A percentile compares a stretch with the other conserved stretches of the same genome.
phyloP scores from a whole-genome alignment of 2,113 vertebrate species.

The Calypte anna region DNA sequence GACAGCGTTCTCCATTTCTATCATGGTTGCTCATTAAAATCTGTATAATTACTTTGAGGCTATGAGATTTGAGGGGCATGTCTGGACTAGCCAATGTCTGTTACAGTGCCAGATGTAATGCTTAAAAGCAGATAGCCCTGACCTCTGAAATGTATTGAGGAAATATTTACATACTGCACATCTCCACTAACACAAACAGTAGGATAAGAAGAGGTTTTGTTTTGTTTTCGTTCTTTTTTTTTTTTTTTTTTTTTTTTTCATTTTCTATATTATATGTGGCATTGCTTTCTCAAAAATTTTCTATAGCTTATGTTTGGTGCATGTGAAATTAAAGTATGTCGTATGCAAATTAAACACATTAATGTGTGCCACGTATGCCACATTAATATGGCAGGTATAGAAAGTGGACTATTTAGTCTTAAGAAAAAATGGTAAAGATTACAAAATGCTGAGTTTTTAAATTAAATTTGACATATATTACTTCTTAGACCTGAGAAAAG shows the following conservation, averaged over 20 bases:
- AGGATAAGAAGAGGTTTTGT: background rate
- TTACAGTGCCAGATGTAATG: background rate
- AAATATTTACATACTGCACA: background rate
- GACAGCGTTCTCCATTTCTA: slow-evolving; percentile 11
- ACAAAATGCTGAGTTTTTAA: background rate
- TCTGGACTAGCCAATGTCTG: background rate
- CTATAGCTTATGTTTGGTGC: background rate
- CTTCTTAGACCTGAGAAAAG: background rate
- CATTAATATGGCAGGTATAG: background rate
- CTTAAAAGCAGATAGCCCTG: background rate
- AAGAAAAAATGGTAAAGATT: background rate
- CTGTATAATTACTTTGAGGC: background rate
- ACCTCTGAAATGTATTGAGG: background rate
- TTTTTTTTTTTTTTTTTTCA: background rate
- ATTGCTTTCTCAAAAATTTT: background rate
- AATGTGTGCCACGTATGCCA: no score
- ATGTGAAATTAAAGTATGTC: background rate
- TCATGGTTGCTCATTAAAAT: background rate
- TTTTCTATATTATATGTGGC: background rate
- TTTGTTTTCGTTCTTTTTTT: rapidly evolving
- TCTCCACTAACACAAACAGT: background rate
- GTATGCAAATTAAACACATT: background rate
- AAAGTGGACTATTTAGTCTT: background rate
- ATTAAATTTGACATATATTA: background rate
- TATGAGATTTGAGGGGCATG: background rate